Evolutionary conservation across 1,140 invertebrate species (phyloP).

Genomic region (Drosophila pectinifera): DNA sequence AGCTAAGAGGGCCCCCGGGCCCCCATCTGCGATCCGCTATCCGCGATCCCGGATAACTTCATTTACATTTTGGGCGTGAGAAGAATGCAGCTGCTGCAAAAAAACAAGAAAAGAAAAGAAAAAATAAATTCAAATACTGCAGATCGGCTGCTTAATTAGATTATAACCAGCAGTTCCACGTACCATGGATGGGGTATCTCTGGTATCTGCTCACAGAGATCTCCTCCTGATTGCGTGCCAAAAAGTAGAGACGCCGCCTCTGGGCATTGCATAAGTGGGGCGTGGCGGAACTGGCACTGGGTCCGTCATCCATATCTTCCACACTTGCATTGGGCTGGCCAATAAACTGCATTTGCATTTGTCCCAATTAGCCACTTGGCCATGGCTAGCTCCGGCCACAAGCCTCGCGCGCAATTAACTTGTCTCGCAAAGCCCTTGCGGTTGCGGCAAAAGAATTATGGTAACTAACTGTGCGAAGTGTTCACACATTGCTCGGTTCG

Average conservation of each 20-base stretch:
- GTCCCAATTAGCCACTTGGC: conserved; percentile 58
- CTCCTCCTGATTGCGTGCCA: conserved; percentile 63
- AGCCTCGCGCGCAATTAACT: conserved; percentile 65
- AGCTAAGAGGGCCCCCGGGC: conserved; percentile 39
- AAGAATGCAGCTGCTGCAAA: conserved; percentile 52
- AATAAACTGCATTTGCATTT: conserved; percentile 44
- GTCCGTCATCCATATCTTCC: conserved; percentile 30
- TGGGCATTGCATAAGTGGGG: conserved; percentile 46
- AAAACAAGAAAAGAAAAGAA: not conserved
- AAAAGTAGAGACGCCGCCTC: conserved; percentile 14
- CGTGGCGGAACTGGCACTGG: conserved; percentile 55
- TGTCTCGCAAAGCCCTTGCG: conserved; percentile 56
- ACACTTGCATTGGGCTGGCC: conserved; percentile 17
- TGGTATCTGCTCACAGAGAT: conserved; percentile 60
- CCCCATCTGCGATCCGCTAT: not conserved
- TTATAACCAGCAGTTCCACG: conserved; percentile 44
- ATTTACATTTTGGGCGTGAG: conserved; percentile 81
- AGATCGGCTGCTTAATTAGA: conserved; percentile 62
- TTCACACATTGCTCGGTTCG: conserved; percentile 69
- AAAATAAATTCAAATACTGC: conserved; percentile 6
- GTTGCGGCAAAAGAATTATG: conserved; percentile 42
- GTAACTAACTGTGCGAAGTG: conserved; percentile 55
- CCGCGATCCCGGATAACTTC: conserved; percentile 46
- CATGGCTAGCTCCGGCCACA: conserved; percentile 58
- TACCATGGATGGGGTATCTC: conserved; percentile 24